These are phyloP conservation scores for Squalus acanthias DNA, from an alignment of 2,797 vertebrate species.

Conservation along the genomic window DNA sequence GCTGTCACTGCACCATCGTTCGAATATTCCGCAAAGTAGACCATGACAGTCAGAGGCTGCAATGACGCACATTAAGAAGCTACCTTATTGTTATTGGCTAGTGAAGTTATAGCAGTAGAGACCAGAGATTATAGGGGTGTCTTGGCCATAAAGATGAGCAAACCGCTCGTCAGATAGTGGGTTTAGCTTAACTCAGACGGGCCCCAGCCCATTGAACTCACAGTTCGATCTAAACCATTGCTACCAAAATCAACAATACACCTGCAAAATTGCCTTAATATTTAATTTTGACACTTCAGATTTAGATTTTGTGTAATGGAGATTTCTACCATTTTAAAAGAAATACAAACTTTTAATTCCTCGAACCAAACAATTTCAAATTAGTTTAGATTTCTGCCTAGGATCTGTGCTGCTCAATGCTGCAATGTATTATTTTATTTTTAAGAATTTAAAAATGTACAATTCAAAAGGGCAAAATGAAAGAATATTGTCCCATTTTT, in stretches of 20 bases:
- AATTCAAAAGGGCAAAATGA: neutral
- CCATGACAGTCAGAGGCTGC: neutral
- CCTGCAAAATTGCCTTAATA: neutral
- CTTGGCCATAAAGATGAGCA: neutral
- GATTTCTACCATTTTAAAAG: neutral
- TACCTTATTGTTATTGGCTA: neutral
- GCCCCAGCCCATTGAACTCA: neutral
- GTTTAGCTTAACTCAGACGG: neutral
- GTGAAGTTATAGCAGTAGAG: neutral
- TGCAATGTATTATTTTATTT: neutral
- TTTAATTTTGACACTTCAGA: neutral
- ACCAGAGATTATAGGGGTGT: neutral
- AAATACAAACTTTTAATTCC: neutral
- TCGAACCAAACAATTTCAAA: neutral
- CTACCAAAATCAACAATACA: neutral
- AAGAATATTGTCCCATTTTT: neutral
- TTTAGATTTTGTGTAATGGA: neutral
- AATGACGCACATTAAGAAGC: neutral
- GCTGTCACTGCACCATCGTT: neutral
- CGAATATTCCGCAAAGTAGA: neutral
- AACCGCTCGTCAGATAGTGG: neutral
- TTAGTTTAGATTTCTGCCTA: neutral
- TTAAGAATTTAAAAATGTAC: neutral
- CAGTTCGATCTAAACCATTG: neutral
- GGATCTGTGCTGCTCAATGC: neutral